Evolutionary conservation across 2,888 invertebrate species (phyloP).

Genomic region (Aethes cnicana): DNA sequence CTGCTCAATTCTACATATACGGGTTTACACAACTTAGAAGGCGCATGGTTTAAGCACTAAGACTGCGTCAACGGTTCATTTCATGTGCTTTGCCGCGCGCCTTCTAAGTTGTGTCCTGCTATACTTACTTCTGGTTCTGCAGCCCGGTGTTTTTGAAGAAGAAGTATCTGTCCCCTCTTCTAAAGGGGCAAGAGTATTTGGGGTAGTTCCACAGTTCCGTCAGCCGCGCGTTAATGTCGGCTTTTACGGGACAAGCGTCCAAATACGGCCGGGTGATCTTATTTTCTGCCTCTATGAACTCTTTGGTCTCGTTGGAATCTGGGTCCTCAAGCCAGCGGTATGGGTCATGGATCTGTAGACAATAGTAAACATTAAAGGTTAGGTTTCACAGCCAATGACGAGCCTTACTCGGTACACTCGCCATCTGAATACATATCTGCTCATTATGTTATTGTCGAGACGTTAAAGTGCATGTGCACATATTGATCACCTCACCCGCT

Average conservation of each 20-base stretch:
- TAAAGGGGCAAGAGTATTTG: conserved; percentile 94
- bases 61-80: too few relatives aligned
- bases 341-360: conserved; percentile 89
- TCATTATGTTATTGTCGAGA: too few relatives aligned
- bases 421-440: too few relatives aligned
- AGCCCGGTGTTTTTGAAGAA: conserved; percentile 96
- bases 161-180: conserved; percentile 92
- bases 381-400: too few relatives aligned
- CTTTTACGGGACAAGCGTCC: conserved; percentile 87
- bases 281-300: conserved; percentile 95
- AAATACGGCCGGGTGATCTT: conserved; percentile 93
- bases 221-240: conserved; percentile 88
- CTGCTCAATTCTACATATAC: too few relatives aligned
- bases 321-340: conserved; percentile 99
- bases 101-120: too few relatives aligned
- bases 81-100: too few relatives aligned
- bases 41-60: too few relatives aligned
- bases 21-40: too few relatives aligned
- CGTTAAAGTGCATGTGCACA: too few relatives aligned
- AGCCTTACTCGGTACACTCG: too few relatives aligned
- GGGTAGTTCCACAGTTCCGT: conserved; percentile 97
- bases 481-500: too few relatives aligned
- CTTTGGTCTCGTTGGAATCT: conserved; percentile 93
- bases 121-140: conserved; percentile 94
- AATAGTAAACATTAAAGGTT: neutral